Base-by-base conservation (phyloP, 2,888 invertebrate species). In the Mystacides longicornis region DNA sequence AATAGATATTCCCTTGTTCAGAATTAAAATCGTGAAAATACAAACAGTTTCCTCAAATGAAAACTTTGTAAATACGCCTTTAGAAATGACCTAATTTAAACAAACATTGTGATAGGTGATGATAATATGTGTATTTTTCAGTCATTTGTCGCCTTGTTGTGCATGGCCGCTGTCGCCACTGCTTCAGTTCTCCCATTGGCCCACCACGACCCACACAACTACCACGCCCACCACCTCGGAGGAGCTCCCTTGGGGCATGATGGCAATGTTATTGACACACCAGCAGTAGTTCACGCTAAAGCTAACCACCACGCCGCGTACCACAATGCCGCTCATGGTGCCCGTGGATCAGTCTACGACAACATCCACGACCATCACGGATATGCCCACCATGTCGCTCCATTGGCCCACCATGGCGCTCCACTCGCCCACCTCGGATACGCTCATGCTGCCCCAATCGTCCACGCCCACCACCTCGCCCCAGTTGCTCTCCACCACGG, bases 221-320 rank as follows among this genome's bases (percentile, higher is more conserved):
- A n/a, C n/a, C n/a, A n/a, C n/a, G 47, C 18, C 7, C 20, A 27
- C 23, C 18, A 51, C 18, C 42, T 37, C 21, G 51, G 49, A 50
- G 47, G 19, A 16, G 55, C 55, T 22, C 55, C 55, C 21, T 47
- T 55, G 27, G 55, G 51, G 4, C 42, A 49, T 48, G 55, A 55
- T 22, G 55, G 52, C 20, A 48, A 37, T 14, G 52, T 53, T 43
- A 42, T 45, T n/a, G 54, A 49, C 20, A 81, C 80, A 46, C 81
- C 80, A 57, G 82, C 81, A 67, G 82, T 82, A 42, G 80, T 81
- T 59, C 79, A 78, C 60, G 82, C 81, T 31, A 78, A 78, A 64
- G 78, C 80, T 55, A 54, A 51, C 31, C 63, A 62, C 48, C 65
- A 64, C 52, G 63, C 63, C 27, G 64, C 62, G 16, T 52, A 53